A percentile compares a stretch with the other conserved stretches of the same genome.
Conservation (phyloP, 2,113 vertebrate genomes). For the Saccopteryx leptura region DNA sequence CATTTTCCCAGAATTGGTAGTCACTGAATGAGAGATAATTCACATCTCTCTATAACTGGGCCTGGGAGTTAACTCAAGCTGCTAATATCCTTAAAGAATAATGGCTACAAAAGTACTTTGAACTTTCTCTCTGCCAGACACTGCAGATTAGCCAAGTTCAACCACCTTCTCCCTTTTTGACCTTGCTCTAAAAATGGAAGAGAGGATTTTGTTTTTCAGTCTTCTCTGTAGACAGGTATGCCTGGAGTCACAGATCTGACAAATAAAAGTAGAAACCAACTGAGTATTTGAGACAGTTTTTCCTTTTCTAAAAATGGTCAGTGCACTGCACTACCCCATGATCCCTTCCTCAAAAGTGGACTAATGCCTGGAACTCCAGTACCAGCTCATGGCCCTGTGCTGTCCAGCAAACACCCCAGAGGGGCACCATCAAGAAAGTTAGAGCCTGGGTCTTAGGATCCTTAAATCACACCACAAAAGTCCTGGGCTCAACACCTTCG, state of each 20-base stretch:
- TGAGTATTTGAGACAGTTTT: neutral
- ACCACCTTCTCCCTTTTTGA: neutral
- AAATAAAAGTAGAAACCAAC: neutral
- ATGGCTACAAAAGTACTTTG: neutral
- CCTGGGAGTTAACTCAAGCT: neutral
- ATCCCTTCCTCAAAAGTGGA: neutral
- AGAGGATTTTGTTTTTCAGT: neutral
- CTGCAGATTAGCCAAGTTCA: neutral
- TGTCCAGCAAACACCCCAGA: neutral
- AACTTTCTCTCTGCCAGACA: neutral
- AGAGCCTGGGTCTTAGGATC: neutral
- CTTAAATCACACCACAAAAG: neutral
- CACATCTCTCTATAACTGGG: neutral
- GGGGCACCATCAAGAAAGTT: neutral
- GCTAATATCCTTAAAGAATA: neutral
- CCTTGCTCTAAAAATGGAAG: neutral
- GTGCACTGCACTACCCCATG: rapidly evolving
- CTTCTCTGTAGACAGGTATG: neutral
- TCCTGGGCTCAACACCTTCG: neutral
- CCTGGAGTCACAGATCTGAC: neutral
- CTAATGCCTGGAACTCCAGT: rapidly evolving
- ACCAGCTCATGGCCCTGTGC: rapidly evolving
- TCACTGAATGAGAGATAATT: conserved; percentile 1
- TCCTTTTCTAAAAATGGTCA: neutral
- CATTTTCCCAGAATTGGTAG: neutral